Evolutionary conservation across 23 tunicate genomes (phyloP), one percentile per base, ranked within the genome.

Genomic region (Diplosoma virens): DNA sequence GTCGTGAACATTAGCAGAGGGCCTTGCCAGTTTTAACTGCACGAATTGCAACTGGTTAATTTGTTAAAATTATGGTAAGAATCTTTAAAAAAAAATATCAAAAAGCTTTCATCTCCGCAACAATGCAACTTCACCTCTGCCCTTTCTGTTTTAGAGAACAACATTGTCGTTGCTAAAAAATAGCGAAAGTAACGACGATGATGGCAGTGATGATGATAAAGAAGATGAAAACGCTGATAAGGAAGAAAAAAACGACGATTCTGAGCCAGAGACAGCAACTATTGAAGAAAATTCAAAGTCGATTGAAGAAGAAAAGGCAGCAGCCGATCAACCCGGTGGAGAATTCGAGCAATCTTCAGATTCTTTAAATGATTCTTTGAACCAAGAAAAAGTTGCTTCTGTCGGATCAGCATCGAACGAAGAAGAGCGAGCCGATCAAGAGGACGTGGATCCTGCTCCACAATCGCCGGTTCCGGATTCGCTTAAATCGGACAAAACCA

Each of bases 201-300:
- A 68, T 25, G 64, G 37, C n/a, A 32, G 29, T 16, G 72, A 71
- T 33, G 79, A 3, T 7, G 71, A 58, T 3, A 71, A 59, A 59
- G 32, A 20, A 31, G 81, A 59, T 30, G n/a, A 20, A 2, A 50
- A 17, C 2, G 70, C 30, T 59, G 71, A 37, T 11, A 37, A 66
- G 21, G 61, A 45, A 24, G 31, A 0, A 41, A 17, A 17, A 0
- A 35, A 59, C 5, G 53, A n/a, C 5, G 81, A 0, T 14, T 7
- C 0, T 22, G 76, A 0, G 17, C 23, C 46, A 31, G 37, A 9
- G 50, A 41, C 14, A 41, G 50, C 50, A 7, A 14, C 11, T 27
- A 66, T 18, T 32, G 14, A 27, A 30, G 73, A 32, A 66, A 22
- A 33, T 0, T 23, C n/a, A 21, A 0, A 59, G 0, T 16, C 25